These are phyloP conservation scores for Parochlus steinenii DNA, from an alignment of 2,888 invertebrate genomes.

Conservation along the genomic window DNA sequence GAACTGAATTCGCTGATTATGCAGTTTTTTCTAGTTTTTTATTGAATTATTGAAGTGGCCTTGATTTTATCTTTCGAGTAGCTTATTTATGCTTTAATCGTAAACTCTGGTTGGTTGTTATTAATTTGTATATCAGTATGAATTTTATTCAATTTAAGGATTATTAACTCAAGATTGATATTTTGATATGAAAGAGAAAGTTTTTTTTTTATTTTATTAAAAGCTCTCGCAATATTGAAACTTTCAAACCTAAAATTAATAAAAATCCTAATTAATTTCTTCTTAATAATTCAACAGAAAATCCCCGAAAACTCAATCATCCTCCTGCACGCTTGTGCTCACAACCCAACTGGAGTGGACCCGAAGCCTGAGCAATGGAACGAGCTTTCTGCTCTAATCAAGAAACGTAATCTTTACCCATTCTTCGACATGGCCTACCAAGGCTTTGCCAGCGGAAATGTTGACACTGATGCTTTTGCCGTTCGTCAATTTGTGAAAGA, in stretches of 20 bases:
- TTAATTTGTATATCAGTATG: too few species aligned
- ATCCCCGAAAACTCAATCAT: conserved; percentile 83
- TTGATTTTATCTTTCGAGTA: conserved; percentile 1
- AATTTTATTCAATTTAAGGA: too few species aligned
- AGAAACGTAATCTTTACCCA: conserved; percentile 64
- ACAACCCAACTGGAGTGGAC: conserved; percentile 96
- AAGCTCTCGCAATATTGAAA: not conserved
- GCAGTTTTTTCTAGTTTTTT: too few species aligned
- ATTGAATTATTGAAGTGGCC: not conserved
- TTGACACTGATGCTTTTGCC: conserved; percentile 74
- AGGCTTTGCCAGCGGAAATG: conserved; percentile 83
- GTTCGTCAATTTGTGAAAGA: conserved; percentile 75
- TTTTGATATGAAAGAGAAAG: not conserved
- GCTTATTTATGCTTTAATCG: too few species aligned
- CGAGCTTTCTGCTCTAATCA: conserved; percentile 67
- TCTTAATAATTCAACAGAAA: conserved; percentile 62
- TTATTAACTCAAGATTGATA: too few species aligned
- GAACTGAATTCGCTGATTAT: too few species aligned
- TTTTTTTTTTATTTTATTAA: not conserved
- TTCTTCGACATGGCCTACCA: conserved; percentile 99
- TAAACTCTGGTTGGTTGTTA: too few species aligned
- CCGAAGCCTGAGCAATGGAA: conserved; percentile 79
- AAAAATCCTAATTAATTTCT: conserved; percentile 14
- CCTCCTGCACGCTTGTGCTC: conserved; percentile 91
- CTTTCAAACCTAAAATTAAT: not conserved